Base-by-base conservation (phyloP, 1,140 invertebrate genomes). In the Lineus longissimus region DNA sequence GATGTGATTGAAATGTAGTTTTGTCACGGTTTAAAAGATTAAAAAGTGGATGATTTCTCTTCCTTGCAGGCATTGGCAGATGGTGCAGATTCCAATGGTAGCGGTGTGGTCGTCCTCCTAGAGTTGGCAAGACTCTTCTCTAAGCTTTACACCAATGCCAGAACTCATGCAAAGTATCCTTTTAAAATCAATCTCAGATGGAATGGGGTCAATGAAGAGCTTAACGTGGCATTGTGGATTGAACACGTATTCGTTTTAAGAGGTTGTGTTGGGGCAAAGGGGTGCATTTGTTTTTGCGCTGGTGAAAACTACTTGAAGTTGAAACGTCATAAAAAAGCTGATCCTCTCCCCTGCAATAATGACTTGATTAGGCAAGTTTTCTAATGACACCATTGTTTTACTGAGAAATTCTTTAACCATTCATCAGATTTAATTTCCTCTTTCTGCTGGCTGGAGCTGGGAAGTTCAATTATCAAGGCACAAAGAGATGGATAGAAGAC, bases 401-500 rank as follows among this genome's bases (percentile, higher is more conserved):
- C 4, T 36, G 33, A 36, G 33, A 36, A 4, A 7, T 4, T 51
- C n/a, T 7, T 51, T 4, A 51, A 51, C 47, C 47, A 27, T 23
- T 11, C 30, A 1, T 17, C 23, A 77, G 78, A 70, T 90, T 90
- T 71, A 94, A 97, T 76, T 78, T 99, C 13, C 78, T 97, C 13
- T 99, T 99, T 78, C 83, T 97, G 30, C 81, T 97, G 23, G 89
- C 94, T 55, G 94, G 94, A 41, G 92, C 88, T 64, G 96, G 96
- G 17, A 94, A 97, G 82, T 88, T 95, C 22, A 99, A 98, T 83
- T 99, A 94, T 76, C 91, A 95, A 76, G 93, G 95, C 25, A 91
- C 92, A 41, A 96, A 97, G 83, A 94, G 95, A 74, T 98, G 94
- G 92, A 85, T 98, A 11, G 95, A 99, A 79, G 92, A 95, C 79